phyloP scores from a whole-genome alignment of 2,888 invertebrate species.

The Zonitis immaculata region DNA sequence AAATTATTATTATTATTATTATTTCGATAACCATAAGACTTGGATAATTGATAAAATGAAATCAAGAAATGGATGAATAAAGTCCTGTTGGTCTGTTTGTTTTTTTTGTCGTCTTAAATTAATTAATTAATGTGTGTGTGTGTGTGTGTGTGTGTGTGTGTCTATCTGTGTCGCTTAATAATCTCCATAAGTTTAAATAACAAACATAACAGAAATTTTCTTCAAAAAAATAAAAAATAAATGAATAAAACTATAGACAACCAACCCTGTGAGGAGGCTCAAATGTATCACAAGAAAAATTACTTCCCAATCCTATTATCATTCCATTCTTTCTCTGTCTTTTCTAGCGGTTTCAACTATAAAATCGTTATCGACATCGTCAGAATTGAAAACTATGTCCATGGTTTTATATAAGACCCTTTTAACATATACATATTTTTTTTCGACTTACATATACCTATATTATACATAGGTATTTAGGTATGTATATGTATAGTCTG shows the following conservation, averaged over 20 bases:
- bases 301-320: conserved; percentile 23
- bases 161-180: neutral
- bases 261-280: too few relatives aligned
- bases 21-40: too few relatives aligned
- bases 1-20: too few relatives aligned
- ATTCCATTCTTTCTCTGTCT: conserved; percentile 15
- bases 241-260: too few relatives aligned
- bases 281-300: conserved; percentile 17
- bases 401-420: conserved; percentile 16
- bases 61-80: neutral
- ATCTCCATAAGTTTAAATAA: too few relatives aligned
- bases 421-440: too few relatives aligned
- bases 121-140: too few relatives aligned
- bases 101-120: neutral
- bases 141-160: neutral
- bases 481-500: too few relatives aligned
- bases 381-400: conserved; percentile 1
- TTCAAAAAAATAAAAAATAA: too few relatives aligned
- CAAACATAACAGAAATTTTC: neutral
- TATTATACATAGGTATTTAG: too few relatives aligned
- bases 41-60: too few relatives aligned
- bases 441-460: too few relatives aligned
- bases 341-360: conserved; percentile 1
- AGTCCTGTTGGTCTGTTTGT: neutral
- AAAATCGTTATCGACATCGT: conserved; percentile 19